Percentiles rank a stretch among this genome's conserved stretches.
Conservation (phyloP, 2,888 invertebrate genomes). For the Leucophenga maculata region DNA sequence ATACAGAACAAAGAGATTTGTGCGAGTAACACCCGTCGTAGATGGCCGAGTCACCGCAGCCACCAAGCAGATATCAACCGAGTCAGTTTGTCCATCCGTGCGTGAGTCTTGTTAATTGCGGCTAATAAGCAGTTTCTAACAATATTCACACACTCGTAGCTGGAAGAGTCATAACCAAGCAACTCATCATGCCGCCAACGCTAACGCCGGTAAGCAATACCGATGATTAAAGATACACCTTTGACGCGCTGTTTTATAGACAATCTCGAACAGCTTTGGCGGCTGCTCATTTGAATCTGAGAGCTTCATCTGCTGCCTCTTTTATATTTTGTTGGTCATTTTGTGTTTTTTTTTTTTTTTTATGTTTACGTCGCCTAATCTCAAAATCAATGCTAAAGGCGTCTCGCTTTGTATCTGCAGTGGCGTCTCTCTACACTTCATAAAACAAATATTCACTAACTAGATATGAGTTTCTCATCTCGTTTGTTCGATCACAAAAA, state of each 20-base stretch:
- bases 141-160: constrained; percentile 31
- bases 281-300: constrained; percentile 63
- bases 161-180: constrained; percentile 5
- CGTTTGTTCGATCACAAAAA: neutral
- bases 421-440: constrained; percentile 35
- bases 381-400: constrained; percentile 61
- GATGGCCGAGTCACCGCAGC: constrained; percentile 39
- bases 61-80: constrained; percentile 50
- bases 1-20: constrained; percentile 32
- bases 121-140: constrained; percentile 63
- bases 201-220: constrained; percentile 42
- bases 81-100: constrained; percentile 8
- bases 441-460: constrained; percentile 64
- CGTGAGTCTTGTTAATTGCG: constrained; percentile 57
- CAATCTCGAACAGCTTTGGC: constrained; percentile 18
- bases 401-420: constrained; percentile 20
- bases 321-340: constrained; percentile 27
- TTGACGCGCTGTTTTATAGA: constrained; percentile 21
- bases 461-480: constrained; percentile 32
- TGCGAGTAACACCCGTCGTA: constrained; percentile 48
- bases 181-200: constrained; percentile 24
- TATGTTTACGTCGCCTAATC: constrained; percentile 45
- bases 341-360: constrained; percentile 14
- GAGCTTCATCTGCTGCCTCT: constrained; percentile 46
- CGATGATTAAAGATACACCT: constrained; percentile 57